phyloP scores from a whole-genome alignment of 2,113 vertebrate genomes.

The Dasypus novemcinctus region DNA sequence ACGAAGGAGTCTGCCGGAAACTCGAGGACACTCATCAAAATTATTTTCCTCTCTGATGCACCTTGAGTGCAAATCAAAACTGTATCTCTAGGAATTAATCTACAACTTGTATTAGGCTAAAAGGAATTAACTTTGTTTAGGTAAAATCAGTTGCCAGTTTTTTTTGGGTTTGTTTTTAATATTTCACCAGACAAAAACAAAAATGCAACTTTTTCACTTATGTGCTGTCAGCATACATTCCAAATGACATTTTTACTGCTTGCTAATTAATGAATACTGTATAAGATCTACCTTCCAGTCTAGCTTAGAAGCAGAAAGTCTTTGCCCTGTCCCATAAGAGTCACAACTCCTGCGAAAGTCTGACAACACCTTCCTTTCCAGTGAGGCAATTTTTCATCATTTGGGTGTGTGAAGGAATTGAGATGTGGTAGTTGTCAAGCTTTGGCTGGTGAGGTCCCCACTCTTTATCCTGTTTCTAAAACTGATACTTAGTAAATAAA shows the following conservation, averaged over 20 bases:
- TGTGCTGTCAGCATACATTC: neutral
- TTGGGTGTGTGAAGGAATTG: neutral
- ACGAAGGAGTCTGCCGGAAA: slow-evolving; percentile 58
- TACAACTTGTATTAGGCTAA: slow-evolving; percentile 49
- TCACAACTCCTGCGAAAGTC: neutral
- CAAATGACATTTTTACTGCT: neutral
- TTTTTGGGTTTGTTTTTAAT: slow-evolving; percentile 59
- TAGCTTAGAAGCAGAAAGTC: neutral
- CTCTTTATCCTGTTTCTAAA: neutral
- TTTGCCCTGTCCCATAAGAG: neutral
- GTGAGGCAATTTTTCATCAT: neutral
- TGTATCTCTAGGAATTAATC: slow-evolving; percentile 71
- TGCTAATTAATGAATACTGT: neutral
- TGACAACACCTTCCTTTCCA: neutral
- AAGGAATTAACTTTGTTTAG: slow-evolving; percentile 72
- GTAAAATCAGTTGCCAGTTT: slow-evolving; percentile 11
- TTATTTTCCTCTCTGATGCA: slow-evolving; percentile 64
- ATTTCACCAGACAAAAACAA: neutral
- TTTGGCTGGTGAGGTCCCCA: neutral
- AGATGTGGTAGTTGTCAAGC: neutral
- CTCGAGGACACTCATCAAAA: slow-evolving; percentile 67
- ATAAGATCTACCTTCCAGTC: neutral
- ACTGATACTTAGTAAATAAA: neutral
- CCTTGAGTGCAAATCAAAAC: slow-evolving; percentile 65
- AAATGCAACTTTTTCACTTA: neutral